Evolutionary conservation across 2,888 invertebrate genomes (phyloP), one percentile per base, ranked within the genome.

Genomic region (Micropterix aruncella): DNA sequence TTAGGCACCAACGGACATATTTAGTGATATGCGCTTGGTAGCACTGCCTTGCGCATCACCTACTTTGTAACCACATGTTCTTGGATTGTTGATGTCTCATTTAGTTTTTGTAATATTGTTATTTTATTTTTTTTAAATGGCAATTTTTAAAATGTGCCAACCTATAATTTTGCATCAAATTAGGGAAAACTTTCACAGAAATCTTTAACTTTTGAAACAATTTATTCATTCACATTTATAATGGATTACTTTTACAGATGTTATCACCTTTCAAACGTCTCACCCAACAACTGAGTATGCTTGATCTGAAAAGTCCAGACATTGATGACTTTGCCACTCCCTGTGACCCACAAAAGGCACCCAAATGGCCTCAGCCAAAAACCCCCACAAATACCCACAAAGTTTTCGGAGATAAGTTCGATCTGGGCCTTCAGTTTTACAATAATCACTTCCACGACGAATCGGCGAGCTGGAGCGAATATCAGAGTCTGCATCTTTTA

Each of bases 181-280:
- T 38, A 16, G 14, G 38, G 38, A 38, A n/a, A n/a, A n/a, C n/a
- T n/a, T 19, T 3, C 18, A 16, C 14, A 17, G 14, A 42, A 45
- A 40, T 12, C 15, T 9, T 37, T 17, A 39, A 41, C 37, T 16
- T 15, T 19, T 27, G 7, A 18, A 19, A n/a, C 17, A 36, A n/a
- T 18, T 38, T 37, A 4, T 12, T 16, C 16, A 18, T 19, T 43
- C 3, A 39, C 16, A 3, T 15, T 16, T 4, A 40, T 15, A 16
- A 15, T 41, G 2, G 38, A 44, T 16, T 40, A 37, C 38, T 18
- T 46, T 60, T 57, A 18, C 65, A 79, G 63, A 71, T 77, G 0
- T 65, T 84, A 53, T 80, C 85, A 1, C 83, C 85, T 0, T 82
- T 87, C 60, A 77, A 82, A 54, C 76, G 82, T 27, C 79, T 88